Evolutionary conservation across 2,888 invertebrate genomes (phyloP).

Genomic region (Orchesella flavescens): DNA sequence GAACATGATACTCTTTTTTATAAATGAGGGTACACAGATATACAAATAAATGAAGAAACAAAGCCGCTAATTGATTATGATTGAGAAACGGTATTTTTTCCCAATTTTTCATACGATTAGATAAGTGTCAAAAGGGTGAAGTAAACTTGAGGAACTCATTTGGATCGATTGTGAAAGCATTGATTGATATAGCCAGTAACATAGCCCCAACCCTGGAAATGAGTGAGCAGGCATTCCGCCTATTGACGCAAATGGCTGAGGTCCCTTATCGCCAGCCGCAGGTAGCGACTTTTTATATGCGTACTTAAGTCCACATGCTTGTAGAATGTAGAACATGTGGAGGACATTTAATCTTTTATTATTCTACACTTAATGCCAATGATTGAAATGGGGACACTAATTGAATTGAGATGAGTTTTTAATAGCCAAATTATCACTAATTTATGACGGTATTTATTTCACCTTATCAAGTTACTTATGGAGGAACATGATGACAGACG

Average conservation of each 20-base stretch:
- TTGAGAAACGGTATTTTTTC: not conserved
- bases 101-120: constrained; percentile 34
- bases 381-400: not conserved
- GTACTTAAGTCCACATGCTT: too few relatives aligned
- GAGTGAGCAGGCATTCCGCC: constrained; percentile 57
- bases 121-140: constrained; percentile 59
- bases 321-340: too few relatives aligned
- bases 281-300: too few relatives aligned
- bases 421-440: constrained; percentile 43
- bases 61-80: constrained; percentile 22
- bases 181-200: constrained; percentile 64
- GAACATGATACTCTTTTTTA: not conserved
- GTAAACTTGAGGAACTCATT: constrained; percentile 59
- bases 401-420: constrained; percentile 1
- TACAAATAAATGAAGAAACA: constrained; percentile 13
- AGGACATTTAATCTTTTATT: too few relatives aligned
- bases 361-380: not conserved
- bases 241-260: constrained; percentile 58
- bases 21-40: not conserved
- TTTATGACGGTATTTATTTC: constrained; percentile 7
- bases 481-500: constrained; percentile 56
- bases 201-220: constrained; percentile 62
- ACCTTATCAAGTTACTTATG: constrained; percentile 48
- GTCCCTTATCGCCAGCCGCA: constrained; percentile 50
- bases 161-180: constrained; percentile 54